Evolutionary conservation across 2,888 invertebrate genomes (phyloP), one percentile per base, ranked within the genome.

Genomic region (Prosopocoilus inquinatus): DNA sequence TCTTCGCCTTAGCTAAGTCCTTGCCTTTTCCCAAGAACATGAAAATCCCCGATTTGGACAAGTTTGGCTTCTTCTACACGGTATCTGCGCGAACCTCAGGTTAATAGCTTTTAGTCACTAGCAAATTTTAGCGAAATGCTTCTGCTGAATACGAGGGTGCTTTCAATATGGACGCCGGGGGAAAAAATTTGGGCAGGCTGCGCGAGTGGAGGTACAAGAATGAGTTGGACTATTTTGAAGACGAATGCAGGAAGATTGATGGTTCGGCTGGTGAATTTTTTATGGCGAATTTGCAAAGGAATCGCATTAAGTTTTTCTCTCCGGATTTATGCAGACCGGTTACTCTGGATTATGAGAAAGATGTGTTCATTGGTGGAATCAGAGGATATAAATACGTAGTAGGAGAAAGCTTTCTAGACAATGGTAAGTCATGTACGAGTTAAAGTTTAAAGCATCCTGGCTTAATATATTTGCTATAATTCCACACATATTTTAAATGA

Each of bases 31-130:
- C 53, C 11, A 8, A 38, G 12, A 11, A 16, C 11, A 34, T 57
- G 20, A 12, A 35, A 3, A 38, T 57, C 8, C 57, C 82, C 0
- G 84, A 84, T 0, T 86, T 86, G 59, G 93, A 94, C 68, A 84
- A 82, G 68, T 94, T 95, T 71, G 95, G 91, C 9, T 89, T 93
- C 87, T 94, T 95, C 76, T 94, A 91, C 65, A 79, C 78, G 67
- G 86, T 86, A 75, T 71, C 69, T 59, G 53, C 7, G 20, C 5
- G 20, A 28, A 28, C 20, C 20, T 28, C 7, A 7, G 7, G 2
- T 28, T 28, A 28, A 28, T 3, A 7, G 20, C 20, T 28, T 28
- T 28, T 28, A 28, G 20, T 28, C 7, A 28, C 7, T 4, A 28
- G 9, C n/a, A 1, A 4, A 9, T 43, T 49, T 46, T 74, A 93